Base-by-base conservation (phyloP, 2,888 invertebrate species). In the Danaus chrysippus region DNA sequence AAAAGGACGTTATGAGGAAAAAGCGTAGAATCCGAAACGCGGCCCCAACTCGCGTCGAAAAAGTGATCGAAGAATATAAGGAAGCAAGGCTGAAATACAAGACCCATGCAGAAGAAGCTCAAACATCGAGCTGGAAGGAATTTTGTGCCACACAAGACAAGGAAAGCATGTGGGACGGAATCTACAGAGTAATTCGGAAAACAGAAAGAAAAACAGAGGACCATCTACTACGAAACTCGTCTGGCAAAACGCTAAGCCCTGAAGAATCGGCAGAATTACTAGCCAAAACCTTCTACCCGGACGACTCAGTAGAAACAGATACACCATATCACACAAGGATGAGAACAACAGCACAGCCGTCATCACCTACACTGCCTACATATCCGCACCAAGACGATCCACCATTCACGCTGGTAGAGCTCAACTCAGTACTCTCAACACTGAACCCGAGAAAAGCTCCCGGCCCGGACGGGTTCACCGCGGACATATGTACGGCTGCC, bases 401-500 rank as follows among this genome's bases (percentile, higher is more conserved):
- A n/a, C n/a, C n/a, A n/a, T n/a, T n/a, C n/a, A n/a, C n/a, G n/a
- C n/a, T n/a, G n/a, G n/a, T n/a, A 15, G 67, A 68, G 19, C 44
- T 68, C 11, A 57, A 65, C 0, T 1, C 12, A 10, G 64, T 62
- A 8, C n/a, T 64, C 0, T 41, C 13, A 10, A 42, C 52, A 9
- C 49, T 60, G 6, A 66, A 66, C n/a, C 66, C 68, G 8, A 66
- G 63, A 12, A 68, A 68, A 49, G 71, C 72, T 10, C 71, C 73
- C 1, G 72, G 70, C 0, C 44, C 54, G 1, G 74, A 73, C 19
- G 69, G 70, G 0, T 44, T 72, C 1, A 74, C 73, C 0, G 62
- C 71, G 0, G 73, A 73, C 54, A 73, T 74, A n/a, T 71, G 72
- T 56, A 10, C 3, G 1, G 46, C 23, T 3, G 68, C 68, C 8